phyloP scores from a whole-genome alignment of 2,113 vertebrate species.

The Agelaius phoeniceus region DNA sequence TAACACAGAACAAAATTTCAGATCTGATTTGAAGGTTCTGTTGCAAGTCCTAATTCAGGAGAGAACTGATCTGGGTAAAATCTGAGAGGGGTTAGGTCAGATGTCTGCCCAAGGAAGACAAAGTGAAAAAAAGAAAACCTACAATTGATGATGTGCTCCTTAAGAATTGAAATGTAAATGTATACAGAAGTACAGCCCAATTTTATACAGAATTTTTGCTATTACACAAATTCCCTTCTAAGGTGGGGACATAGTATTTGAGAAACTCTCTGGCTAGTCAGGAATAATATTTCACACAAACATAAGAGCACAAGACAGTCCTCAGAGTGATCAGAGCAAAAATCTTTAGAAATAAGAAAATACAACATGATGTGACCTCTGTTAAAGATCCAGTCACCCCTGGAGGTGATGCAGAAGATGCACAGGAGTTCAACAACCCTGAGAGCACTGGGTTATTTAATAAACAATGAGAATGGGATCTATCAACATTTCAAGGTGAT shows the following conservation, averaged over 20 bases:
- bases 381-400: neutral
- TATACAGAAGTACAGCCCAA: neutral
- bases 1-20: neutral
- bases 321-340: neutral
- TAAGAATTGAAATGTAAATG: neutral
- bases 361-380: neutral
- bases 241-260: neutral
- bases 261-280: neutral
- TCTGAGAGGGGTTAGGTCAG: neutral
- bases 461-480: neutral
- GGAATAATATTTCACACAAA: neutral
- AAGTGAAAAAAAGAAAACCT: neutral
- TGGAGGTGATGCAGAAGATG: neutral
- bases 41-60: neutral
- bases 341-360: neutral
- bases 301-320: neutral
- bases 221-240: neutral
- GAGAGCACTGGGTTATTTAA: neutral
- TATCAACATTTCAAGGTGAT: neutral
- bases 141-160: neutral
- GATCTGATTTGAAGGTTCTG: neutral
- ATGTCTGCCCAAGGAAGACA: neutral
- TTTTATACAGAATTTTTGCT: neutral
- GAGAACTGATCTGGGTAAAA: neutral
- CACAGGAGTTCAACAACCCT: neutral